A percentile compares a stretch with the other conserved stretches of the same genome.
Evolutionary conservation across 2,797 vertebrate species (phyloP).

Genomic region (Melopsittacus undulatus): DNA sequence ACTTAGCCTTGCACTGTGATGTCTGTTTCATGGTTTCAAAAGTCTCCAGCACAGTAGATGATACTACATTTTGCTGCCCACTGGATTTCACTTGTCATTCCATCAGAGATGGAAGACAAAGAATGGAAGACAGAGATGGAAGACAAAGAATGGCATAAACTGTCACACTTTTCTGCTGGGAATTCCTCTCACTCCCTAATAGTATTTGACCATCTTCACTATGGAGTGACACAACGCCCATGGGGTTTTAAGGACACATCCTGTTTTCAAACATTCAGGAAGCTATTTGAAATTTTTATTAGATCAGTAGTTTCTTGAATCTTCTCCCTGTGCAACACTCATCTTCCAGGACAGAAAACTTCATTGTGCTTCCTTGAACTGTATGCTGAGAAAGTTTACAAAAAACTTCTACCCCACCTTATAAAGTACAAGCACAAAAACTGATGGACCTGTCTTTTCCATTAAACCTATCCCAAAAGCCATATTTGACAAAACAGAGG

Average conservation of each 20-base stretch:
- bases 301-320: not conserved
- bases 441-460: not conserved
- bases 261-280: not conserved
- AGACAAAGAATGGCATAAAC: not conserved
- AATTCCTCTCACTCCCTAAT: not conserved
- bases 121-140: not conserved
- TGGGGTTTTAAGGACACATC: not conserved
- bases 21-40: not conserved
- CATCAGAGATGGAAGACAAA: not conserved
- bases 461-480: not conserved
- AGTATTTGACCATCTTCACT: not conserved
- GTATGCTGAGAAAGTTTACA: not conserved
- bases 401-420: not conserved
- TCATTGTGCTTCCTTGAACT: not conserved
- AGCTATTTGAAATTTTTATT: not conserved
- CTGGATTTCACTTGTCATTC: not conserved
- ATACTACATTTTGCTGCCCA: not conserved
- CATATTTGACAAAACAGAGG: not conserved
- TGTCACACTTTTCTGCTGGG: not conserved
- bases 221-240: not conserved
- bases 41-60: not conserved
- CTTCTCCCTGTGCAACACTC: accelerated
- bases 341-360: not conserved
- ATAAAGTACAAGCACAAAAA: accelerated
- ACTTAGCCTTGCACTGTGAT: not conserved